Base-by-base conservation (phyloP, 2,888 invertebrate species). In the Rhagophthalmus giganteus region DNA sequence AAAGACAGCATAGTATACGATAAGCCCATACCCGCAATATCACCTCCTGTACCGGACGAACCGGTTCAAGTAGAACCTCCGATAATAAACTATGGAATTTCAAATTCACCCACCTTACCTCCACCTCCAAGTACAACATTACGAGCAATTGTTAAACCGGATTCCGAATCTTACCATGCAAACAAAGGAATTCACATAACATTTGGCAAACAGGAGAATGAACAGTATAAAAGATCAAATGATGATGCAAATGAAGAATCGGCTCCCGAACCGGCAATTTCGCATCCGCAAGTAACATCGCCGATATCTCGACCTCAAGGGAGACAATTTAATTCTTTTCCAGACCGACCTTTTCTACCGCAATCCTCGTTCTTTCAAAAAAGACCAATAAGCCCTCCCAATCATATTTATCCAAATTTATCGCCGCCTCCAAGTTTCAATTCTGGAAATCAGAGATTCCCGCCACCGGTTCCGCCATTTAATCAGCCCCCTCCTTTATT, bases 141-240 rank as follows among this genome's bases (percentile, higher is more conserved):
- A 39, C 79, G 92, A 66, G 87, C 92, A 1, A 85, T 93, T 26
- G 92, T 93, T 39, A 86, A 88, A 62, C 92, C 92, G 0, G 92
- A 92, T 64, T 91, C 91, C 1, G 90, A 92, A 74, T 80, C 84
- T 8, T 91, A 87, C 63, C 90, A 91, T 63, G 87, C 87, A 54
- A 84, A 87, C 55, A 87, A 87, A 60, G 89, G 88, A 38, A 85
- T 92, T 1, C 87, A 86, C 66, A 86, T 92, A 1, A 90, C 90
- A 3, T 92, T 92, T 63, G 90, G 90, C 1, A 83, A 79, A 49
- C 84, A 87, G 57, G 79, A 81, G 50, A 78, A 71, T 50, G 72
- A 74, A 54, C 78, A 79, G 46, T 73, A 75, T 31, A 74, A 74
- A 2, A 71, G 78, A 57, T 73, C 77, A 2, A 70, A 76, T 20